These are phyloP conservation scores for Axea sp. DNA, from an alignment of 2,888 invertebrate species.

Conservation along the genomic window DNA sequence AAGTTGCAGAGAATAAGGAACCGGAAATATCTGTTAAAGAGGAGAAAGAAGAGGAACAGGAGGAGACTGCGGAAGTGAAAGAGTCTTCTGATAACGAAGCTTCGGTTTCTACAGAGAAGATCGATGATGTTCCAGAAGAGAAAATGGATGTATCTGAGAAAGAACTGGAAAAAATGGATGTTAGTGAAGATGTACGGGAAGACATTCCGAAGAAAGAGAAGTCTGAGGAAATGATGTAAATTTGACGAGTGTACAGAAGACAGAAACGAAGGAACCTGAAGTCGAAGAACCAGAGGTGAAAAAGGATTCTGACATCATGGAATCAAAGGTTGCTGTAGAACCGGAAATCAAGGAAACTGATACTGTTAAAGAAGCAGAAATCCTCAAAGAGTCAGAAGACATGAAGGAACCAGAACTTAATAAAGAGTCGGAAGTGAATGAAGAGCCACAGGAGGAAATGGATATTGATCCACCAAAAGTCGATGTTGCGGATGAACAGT, in stretches of 20 bases:
- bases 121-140: not conserved
- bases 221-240: not conserved
- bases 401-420: no score
- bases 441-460: constrained; percentile 20
- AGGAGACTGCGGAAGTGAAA: constrained; percentile 1
- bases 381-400: no score
- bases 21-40: not conserved
- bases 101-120: constrained; percentile 14
- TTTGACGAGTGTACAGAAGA: not conserved
- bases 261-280: not conserved
- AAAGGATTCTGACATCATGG: no score
- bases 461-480: constrained; percentile 16
- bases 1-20: constrained; percentile 28
- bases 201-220: constrained; percentile 1
- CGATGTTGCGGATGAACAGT: not conserved
- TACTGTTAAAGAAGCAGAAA: no score
- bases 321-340: no score
- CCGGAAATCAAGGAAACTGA: no score
- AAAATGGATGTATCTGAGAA: constrained; percentile 24
- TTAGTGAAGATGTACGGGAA: no score
- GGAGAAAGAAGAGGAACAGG: not conserved
- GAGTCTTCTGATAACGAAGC: constrained; percentile 2
- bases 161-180: not conserved
- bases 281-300: not conserved
- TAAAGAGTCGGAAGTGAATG: constrained; percentile 1